Evolutionary conservation across 1,140 invertebrate species (phyloP), one percentile per base, ranked within the genome.

Genomic region (Neodiprion fabricii): DNA sequence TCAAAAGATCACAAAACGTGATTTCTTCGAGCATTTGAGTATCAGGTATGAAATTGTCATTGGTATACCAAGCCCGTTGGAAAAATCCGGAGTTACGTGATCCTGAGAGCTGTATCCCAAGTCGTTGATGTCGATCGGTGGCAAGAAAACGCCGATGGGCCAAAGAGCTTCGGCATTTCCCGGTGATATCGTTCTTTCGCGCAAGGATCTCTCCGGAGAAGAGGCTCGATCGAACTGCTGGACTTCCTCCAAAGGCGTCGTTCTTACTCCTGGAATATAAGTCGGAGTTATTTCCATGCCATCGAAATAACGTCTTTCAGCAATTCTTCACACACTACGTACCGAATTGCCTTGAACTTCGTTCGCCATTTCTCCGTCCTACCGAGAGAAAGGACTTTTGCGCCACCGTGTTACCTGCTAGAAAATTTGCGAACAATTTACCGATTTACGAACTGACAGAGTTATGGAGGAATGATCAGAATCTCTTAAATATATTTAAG

Each of bases 301-400:
- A 65, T 1, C 61, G 2, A 65, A 65, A 65, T 17, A 65, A 65
- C 12, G 7, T 14, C 12, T 65, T 65, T 14, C 12, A 11, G 61
- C 61, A 14, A 65, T 14, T 65, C 12, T 1, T 17, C 61, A 7
- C 67, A 69, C 7, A 21, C n/a, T 70, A 73, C 21, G 7, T 78
- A 78, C 80, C 82, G 10, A 74, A 79, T 71, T 76, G 61, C 48
- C 76, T 74, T 1, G 76, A 70, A 28, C n/a, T 75, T 71, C 72
- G 75, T 7, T 78, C 14, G 1, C 75, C 17, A 14, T 53, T 79
- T 71, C 77, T 80, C 70, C 81, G 79, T 7, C 84, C 85, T 21
- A 86, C 79, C 9, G 83, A 84, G 9, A 86, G 70, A 72, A 80
- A 86, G 1, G 83, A 85, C 47, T 81, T 82, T 66, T 86, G 84